phyloP scores from a whole-genome alignment of 2,113 vertebrate genomes.

The Montifringilla adamsi region DNA sequence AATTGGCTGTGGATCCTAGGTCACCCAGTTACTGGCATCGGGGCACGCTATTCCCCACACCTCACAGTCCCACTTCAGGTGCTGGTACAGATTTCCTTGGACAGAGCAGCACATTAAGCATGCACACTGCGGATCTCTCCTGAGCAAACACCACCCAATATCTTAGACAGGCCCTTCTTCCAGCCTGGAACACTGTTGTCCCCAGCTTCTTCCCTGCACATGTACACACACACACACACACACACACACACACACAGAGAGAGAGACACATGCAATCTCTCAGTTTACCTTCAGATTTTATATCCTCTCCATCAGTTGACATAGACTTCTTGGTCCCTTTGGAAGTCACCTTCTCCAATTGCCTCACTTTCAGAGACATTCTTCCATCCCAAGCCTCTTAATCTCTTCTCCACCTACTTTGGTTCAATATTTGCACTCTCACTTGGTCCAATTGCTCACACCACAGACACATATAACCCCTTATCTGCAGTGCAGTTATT shows the following conservation, averaged over 20 bases:
- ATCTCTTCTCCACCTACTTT: not conserved
- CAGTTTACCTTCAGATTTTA: not conserved
- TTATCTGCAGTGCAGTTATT: not conserved
- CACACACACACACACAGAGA: not conserved
- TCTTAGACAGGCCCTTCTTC: not conserved
- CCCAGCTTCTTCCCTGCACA: not conserved
- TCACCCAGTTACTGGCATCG: not conserved
- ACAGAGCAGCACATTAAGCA: not conserved
- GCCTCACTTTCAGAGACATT: not conserved
- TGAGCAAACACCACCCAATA: not conserved
- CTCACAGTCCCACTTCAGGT: not conserved
- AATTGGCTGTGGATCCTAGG: not conserved
- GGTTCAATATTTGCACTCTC: not conserved
- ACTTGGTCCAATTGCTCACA: rapidly evolving
- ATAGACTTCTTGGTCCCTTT: not conserved
- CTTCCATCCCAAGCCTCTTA: not conserved
- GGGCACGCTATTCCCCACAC: not conserved
- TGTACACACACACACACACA: not conserved
- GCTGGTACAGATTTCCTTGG: not conserved
- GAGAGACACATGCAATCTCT: not conserved
- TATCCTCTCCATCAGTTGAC: not conserved
- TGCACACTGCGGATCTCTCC: not conserved
- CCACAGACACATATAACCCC: not conserved
- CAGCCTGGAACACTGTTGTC: not conserved
- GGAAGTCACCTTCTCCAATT: not conserved